These are phyloP conservation scores for Zeuzera pyrina DNA, from an alignment of 2,888 invertebrate genomes.

Conservation along the genomic window DNA sequence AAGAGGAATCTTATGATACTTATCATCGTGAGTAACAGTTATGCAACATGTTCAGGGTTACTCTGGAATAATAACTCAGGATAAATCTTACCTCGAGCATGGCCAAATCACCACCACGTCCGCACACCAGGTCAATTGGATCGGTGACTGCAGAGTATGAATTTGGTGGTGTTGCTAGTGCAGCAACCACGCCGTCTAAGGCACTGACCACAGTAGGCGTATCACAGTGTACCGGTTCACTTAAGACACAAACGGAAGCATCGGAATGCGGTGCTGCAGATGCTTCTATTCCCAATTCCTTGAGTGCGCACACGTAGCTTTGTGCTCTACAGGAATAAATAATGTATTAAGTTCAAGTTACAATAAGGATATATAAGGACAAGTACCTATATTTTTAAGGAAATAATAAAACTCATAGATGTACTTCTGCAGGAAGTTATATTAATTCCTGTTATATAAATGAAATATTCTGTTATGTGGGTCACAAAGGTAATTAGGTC, in stretches of 20 bases:
- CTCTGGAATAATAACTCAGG: background rate
- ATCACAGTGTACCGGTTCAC: constrained; percentile 73
- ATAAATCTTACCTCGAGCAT: constrained; percentile 81
- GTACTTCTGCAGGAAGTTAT: too few relatives aligned
- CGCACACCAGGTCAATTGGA: constrained; percentile 86
- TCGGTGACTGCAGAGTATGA: constrained; percentile 86
- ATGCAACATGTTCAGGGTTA: too few relatives aligned
- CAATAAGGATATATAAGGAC: too few relatives aligned
- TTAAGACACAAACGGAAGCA: constrained; percentile 51
- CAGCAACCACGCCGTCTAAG: constrained; percentile 62
- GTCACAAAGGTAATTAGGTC: too few relatives aligned
- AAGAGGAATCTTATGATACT: too few relatives aligned
- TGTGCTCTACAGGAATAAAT: constrained; percentile 50
- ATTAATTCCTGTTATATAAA: too few relatives aligned
- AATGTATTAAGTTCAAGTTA: too few relatives aligned
- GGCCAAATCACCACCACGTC: constrained; percentile 82
- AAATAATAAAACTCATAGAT: too few relatives aligned
- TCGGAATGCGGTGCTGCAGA: constrained; percentile 43
- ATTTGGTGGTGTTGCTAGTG: constrained; percentile 82
- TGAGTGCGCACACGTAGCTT: constrained; percentile 80
- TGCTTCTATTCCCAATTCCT: constrained; percentile 76
- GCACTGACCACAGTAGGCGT: constrained; percentile 48
- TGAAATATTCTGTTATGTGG: too few relatives aligned
- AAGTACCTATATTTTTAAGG: too few relatives aligned
- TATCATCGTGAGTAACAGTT: too few relatives aligned